Conservation (phyloP, 2,888 invertebrate genomes). For the Heteromurus nitidus region DNA sequence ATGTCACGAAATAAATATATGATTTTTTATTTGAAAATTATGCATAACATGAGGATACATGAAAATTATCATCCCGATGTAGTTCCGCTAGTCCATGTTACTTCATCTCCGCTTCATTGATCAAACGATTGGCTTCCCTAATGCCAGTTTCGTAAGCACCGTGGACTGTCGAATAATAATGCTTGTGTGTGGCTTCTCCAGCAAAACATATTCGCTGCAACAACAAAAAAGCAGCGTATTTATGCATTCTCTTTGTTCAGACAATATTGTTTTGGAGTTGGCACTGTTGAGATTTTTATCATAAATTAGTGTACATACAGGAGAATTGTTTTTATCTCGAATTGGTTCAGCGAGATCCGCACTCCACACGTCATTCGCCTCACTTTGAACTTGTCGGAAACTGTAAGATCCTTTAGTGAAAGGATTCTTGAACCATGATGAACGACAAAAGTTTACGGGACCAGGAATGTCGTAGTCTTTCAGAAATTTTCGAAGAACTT, state of each 20-base stretch:
- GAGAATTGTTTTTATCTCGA: not conserved
- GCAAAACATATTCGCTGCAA: slow-evolving; percentile 74
- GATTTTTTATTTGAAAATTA: no score
- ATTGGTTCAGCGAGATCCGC: slow-evolving; percentile 80
- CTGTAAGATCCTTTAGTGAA: slow-evolving; percentile 85
- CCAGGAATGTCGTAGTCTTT: slow-evolving; percentile 77
- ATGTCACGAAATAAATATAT: no score
- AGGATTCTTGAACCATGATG: slow-evolving; percentile 83
- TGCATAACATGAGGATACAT: no score
- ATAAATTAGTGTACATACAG: slow-evolving; percentile 49
- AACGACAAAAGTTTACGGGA: slow-evolving; percentile 79
- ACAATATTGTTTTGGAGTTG: no score
- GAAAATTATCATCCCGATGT: no score
- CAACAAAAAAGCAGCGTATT: no score
- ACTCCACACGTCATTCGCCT: slow-evolving; percentile 78
- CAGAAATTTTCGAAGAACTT: slow-evolving; percentile 79
- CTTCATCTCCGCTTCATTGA: no score
- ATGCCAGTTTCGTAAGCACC: slow-evolving; percentile 85
- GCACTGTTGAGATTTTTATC: no score
- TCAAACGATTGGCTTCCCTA: slow-evolving; percentile 83
- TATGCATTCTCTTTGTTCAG: no score
- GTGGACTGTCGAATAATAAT: slow-evolving; percentile 79
- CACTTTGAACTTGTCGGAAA: slow-evolving; percentile 79
- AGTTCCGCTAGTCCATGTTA: no score
- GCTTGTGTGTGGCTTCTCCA: slow-evolving; percentile 75